phyloP scores from a whole-genome alignment of 2,113 vertebrate species.

The Acrocephalus arundinaceus region DNA sequence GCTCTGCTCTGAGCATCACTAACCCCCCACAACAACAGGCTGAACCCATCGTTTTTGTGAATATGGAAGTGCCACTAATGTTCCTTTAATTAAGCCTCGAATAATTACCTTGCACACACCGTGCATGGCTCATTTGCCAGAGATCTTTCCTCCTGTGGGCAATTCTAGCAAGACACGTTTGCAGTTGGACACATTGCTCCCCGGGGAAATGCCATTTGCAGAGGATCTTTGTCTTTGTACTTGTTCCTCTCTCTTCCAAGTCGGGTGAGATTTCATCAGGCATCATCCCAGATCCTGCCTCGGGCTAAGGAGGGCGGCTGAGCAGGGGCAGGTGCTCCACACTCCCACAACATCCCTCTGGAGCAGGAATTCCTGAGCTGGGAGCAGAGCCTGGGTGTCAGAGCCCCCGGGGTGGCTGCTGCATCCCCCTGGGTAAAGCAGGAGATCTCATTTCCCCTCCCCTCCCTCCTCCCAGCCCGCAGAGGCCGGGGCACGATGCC shows the following conservation, averaged over 20 bases:
- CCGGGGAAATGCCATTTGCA: slow-evolving; percentile 1
- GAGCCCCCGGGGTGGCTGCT: not conserved
- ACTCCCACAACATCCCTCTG: not conserved
- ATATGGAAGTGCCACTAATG: slow-evolving; percentile 2
- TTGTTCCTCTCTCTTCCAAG: not conserved
- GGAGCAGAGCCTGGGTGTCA: not conserved
- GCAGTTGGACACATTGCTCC: slow-evolving; percentile 29
- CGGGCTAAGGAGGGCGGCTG: not conserved
- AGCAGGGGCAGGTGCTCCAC: not conserved
- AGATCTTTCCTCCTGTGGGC: slow-evolving; percentile 26
- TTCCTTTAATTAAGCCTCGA: slow-evolving; percentile 43
- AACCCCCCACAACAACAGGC: not conserved
- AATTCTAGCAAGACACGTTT: not conserved
- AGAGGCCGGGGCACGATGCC: not conserved
- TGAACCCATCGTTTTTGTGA: not conserved
- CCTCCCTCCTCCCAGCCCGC: not conserved
- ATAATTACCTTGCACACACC: slow-evolving; percentile 48
- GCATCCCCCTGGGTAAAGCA: not conserved
- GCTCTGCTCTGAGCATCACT: not conserved
- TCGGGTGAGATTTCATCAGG: not conserved
- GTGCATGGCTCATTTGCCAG: slow-evolving; percentile 23
- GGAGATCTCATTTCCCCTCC: not conserved
- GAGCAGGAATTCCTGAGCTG: not conserved
- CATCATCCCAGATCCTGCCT: not conserved
- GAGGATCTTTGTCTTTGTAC: not conserved